A percentile compares a stretch with the other conserved stretches of the same genome.
These are phyloP conservation scores for Ophiothrix spiculata DNA, from an alignment of 35 echinoderm and acorn worm species.

Conservation along the genomic window DNA sequence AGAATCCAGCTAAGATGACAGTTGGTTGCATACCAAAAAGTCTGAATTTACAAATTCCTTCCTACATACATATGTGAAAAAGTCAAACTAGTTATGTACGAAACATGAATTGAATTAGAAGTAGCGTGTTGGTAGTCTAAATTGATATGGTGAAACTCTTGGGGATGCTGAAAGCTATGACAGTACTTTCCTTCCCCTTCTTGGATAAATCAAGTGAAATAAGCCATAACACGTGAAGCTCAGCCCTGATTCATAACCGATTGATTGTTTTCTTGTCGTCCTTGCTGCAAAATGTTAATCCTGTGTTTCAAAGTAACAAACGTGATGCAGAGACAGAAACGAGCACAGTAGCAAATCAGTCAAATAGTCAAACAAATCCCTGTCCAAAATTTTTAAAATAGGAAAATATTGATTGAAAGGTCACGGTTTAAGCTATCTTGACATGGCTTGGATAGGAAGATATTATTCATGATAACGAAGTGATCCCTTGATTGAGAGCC, in stretches of 20 bases:
- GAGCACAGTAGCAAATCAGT: too few relatives aligned
- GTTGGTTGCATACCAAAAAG: too few relatives aligned
- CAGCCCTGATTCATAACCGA: slow-evolving; percentile 1
- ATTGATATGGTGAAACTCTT: not conserved
- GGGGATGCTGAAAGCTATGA: not conserved
- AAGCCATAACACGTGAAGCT: not conserved
- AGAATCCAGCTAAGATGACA: not conserved
- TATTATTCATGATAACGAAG: not conserved
- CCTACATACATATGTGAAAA: too few relatives aligned
- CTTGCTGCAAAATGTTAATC: too few relatives aligned
- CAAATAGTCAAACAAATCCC: too few relatives aligned
- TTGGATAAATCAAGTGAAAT: not conserved
- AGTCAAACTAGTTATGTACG: too few relatives aligned
- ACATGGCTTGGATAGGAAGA: not conserved
- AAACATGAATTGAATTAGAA: slow-evolving; percentile 4
- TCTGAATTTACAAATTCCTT: too few relatives aligned
- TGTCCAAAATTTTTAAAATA: not conserved
- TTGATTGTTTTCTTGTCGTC: not conserved
- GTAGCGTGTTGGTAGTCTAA: too few relatives aligned
- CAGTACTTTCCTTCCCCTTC: not conserved
- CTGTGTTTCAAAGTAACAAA: too few relatives aligned
- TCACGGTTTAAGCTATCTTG: not conserved
- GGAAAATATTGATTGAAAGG: not conserved
- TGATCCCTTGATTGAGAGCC: not conserved
- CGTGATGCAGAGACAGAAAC: too few relatives aligned